Conservation (phyloP, 1,140 invertebrate species). For the Olivierus martensii region DNA sequence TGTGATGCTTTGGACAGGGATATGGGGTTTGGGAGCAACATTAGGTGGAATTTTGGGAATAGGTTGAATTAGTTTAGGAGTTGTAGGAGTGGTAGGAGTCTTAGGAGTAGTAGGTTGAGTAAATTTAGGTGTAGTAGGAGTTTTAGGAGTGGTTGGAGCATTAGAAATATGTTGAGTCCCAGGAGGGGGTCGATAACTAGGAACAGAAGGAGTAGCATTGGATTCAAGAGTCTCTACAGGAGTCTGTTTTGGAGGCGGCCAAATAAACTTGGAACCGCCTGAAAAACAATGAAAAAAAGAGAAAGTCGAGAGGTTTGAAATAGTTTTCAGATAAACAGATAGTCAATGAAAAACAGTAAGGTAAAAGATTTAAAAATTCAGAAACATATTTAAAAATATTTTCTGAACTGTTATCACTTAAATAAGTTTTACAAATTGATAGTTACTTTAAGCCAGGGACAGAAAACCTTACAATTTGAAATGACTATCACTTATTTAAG, state of each 20-base stretch:
- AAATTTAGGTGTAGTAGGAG: background rate
- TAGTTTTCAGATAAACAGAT: background rate
- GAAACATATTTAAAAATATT: background rate
- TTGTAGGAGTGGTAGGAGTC: background rate
- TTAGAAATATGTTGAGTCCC: constrained; percentile 13
- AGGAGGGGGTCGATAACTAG: constrained; percentile 14
- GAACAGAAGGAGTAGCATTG: constrained; percentile 9
- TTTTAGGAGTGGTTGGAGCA: constrained; percentile 1
- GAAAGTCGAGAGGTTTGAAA: background rate
- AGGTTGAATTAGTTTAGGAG: background rate
- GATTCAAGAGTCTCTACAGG: constrained; percentile 2
- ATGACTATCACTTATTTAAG: no score
- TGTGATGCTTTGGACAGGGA: constrained; percentile 9
- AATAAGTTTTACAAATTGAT: no score
- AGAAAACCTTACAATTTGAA: no score
- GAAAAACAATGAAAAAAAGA: constrained; percentile 5
- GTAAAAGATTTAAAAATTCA: background rate
- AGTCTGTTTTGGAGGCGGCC: constrained; percentile 36
- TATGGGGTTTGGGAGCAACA: constrained; percentile 9
- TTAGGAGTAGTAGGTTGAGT: background rate
- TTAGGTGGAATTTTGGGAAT: constrained; percentile 1
- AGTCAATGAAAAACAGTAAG: constrained; percentile 3
- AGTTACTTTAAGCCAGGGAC: no score
- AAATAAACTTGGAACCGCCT: constrained; percentile 35
- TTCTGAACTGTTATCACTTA: background rate